A percentile compares a stretch with the other conserved stretches of the same genome.
Evolutionary conservation across 2,888 invertebrate species (phyloP).

Genomic region (Drosophila testacea): DNA sequence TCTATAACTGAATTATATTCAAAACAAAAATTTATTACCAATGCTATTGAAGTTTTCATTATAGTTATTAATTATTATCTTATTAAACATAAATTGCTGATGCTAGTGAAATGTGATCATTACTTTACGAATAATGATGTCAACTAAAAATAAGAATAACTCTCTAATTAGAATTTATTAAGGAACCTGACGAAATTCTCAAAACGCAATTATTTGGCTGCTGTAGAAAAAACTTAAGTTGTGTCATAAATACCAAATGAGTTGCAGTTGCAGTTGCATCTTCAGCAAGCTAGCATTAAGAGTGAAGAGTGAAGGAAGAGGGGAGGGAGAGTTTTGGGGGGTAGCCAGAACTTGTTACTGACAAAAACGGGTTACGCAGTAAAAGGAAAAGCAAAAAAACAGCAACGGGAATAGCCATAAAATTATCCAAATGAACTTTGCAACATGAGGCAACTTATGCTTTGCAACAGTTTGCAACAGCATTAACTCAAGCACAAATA

Average conservation of each 20-base stretch:
- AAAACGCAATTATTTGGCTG: conserved; percentile 1
- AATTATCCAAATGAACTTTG: conserved; percentile 42
- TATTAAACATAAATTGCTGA: no score
- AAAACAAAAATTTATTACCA: background rate
- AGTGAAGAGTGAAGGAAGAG: background rate
- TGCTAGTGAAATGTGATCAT: no score
- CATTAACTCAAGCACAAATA: conserved; percentile 2
- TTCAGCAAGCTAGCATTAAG: background rate
- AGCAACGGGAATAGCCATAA: conserved; percentile 31
- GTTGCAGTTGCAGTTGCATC: conserved; percentile 5
- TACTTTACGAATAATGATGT: no score
- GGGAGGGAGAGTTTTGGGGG: conserved; percentile 5
- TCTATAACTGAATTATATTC: background rate
- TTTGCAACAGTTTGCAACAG: conserved; percentile 16
- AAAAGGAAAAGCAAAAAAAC: conserved; percentile 8
- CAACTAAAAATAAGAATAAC: background rate
- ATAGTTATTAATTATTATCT: no score
- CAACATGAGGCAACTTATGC: conserved; percentile 18
- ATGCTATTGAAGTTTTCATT: no score
- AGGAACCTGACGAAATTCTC: background rate
- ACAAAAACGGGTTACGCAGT: conserved; percentile 58
- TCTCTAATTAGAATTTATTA: background rate
- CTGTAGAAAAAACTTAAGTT: background rate
- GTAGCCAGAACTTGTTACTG: conserved; percentile 61
- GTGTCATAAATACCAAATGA: background rate